Evolutionary conservation across 2,113 vertebrate species (phyloP).

Genomic region (Platycercus adscitus): DNA sequence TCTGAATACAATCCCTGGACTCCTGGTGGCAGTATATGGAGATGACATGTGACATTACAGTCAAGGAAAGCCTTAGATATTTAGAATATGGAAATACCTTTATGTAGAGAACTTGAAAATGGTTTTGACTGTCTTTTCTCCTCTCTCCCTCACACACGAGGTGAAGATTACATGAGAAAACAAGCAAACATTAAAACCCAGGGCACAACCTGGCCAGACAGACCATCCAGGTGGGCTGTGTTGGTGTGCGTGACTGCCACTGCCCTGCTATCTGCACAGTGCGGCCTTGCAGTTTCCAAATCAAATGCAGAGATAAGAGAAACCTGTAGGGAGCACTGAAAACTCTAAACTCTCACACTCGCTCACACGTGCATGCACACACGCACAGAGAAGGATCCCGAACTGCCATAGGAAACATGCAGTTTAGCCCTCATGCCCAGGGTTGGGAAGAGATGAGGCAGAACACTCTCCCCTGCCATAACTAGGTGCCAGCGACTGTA

Average conservation of each 20-base stretch:
- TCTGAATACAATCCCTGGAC: not conserved
- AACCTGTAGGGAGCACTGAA: fast-evolving
- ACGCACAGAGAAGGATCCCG: not conserved
- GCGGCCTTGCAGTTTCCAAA: not conserved
- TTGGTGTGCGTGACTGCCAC: fast-evolving
- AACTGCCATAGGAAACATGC: not conserved
- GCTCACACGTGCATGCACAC: not conserved
- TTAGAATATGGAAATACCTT: not conserved
- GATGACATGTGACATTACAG: not conserved
- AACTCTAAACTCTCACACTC: not conserved
- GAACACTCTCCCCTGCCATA: not conserved
- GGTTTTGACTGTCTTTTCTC: not conserved
- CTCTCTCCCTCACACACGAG: not conserved
- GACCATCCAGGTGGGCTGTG: fast-evolving
- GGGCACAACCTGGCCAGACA: fast-evolving
- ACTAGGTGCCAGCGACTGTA: conserved; percentile 27
- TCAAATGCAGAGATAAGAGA: not conserved
- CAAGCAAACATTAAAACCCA: not conserved
- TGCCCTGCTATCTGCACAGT: fast-evolving
- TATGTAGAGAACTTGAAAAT: not conserved
- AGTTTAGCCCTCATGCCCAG: not conserved
- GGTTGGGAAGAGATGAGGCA: not conserved
- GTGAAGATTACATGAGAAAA: not conserved
- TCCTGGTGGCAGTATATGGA: not conserved
- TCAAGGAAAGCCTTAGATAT: not conserved